phyloP scores from a whole-genome alignment of 2,888 invertebrate genomes.

The Xestoiulus laeticollis region DNA sequence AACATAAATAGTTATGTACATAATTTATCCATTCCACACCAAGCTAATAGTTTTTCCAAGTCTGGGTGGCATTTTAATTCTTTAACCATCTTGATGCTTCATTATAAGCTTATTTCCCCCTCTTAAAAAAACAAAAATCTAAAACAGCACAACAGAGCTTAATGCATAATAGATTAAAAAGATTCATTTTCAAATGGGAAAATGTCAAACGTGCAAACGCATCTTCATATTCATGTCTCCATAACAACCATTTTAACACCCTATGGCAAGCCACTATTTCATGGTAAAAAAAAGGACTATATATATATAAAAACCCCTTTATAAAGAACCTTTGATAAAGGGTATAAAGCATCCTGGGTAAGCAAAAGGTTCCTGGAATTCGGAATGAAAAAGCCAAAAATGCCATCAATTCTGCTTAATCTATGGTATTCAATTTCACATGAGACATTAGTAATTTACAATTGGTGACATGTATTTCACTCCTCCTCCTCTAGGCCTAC shows the following conservation, averaged over 20 bases:
- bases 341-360: not conserved
- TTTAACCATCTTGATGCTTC: not conserved
- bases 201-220: slow-evolving; percentile 18
- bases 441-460: not conserved
- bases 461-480: not conserved
- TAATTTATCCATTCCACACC: too few species aligned
- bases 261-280: not conserved
- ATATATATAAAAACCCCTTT: too few species aligned
- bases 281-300: not conserved
- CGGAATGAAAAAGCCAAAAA: not conserved
- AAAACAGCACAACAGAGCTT: not conserved
- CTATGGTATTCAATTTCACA: not conserved
- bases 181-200: not conserved
- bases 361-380: too few species aligned
- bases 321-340: too few species aligned
- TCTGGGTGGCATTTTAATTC: not conserved
- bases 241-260: not conserved
- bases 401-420: slow-evolving; percentile 5
- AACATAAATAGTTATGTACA: too few species aligned
- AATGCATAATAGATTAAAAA: slow-evolving; percentile 3
- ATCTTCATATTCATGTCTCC: not conserved
- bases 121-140: not conserved
- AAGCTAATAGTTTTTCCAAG: not conserved
- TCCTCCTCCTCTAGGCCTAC: not conserved
- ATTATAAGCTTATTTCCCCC: not conserved